These are phyloP conservation scores for Campylomormyrus tamandua DNA, from an alignment of 2,113 vertebrate genomes.

Conservation along the genomic window DNA sequence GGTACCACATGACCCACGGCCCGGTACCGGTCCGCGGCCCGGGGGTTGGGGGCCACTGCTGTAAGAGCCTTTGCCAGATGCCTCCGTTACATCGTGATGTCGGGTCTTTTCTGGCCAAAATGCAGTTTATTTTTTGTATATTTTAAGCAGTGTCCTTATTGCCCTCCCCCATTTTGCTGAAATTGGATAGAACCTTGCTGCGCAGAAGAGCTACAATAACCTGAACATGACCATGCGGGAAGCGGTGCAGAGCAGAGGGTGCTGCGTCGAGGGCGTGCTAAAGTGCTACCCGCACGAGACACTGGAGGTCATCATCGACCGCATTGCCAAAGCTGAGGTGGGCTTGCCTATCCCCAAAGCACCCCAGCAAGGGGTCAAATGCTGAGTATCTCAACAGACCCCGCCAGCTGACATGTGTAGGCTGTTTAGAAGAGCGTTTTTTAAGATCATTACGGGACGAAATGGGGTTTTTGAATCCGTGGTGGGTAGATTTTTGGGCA, in stretches of 20 bases:
- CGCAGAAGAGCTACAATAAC: slow-evolving; percentile 89
- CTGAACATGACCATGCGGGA: slow-evolving; percentile 83
- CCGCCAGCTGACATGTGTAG: neutral
- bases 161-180: neutral
- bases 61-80: neutral
- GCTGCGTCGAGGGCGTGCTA: slow-evolving; percentile 82
- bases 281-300: slow-evolving; percentile 85
- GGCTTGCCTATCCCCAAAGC: slow-evolving; percentile 4
- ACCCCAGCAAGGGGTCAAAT: neutral
- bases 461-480: neutral
- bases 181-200: slow-evolving; percentile 71
- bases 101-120: neutral
- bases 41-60: too few relatives aligned
- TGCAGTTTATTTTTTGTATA: neutral
- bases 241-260: slow-evolving; percentile 59
- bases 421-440: neutral
- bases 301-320: slow-evolving; percentile 79
- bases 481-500: neutral
- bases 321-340: slow-evolving; percentile 83
- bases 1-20: too few relatives aligned
- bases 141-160: neutral
- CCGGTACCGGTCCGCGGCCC: too few relatives aligned
- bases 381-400: neutral
- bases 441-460: neutral
- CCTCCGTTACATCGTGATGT: neutral